Base-by-base conservation (phyloP, 2,888 invertebrate species). In the Galerucella nymphaeae region DNA sequence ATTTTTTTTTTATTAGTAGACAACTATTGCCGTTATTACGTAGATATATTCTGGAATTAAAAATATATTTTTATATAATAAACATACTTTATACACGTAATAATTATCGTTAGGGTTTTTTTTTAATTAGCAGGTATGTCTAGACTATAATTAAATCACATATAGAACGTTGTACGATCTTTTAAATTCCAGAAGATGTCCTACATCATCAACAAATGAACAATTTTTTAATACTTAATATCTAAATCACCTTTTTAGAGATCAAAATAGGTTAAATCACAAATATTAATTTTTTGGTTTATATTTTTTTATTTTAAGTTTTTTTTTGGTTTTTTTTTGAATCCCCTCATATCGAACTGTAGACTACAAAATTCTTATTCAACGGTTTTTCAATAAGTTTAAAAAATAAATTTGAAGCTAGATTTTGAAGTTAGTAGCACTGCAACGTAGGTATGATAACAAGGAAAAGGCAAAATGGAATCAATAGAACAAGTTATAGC, bases 261-360 rank as follows among this genome's bases (percentile, higher is more conserved):
- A 74, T 74, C 74, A 71, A 74, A 69, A 68, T 71, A 55, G 65
- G 67, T 59, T 58, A 30, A 70, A 71, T 71, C 67, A 73, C 64
- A 73, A 67, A 55, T 57, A 55, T 63, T 55, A 53, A 55, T 57
- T 57, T 64, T 57, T 69, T 45, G 30, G 53, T 45, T 67, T 30
- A 59, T 59, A 14, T 67, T 18, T 65, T n/a, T 30, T 41, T 65
- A 42, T 23, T 65, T 53, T 41, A 16, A 53, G 13, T 53, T 38
- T 65, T 65, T 45, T 63, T 20, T 63, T 48, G 45, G 61, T 61
- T 66, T 38, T 13, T 57, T n/a, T 66, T 30, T 30, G 30, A 45
- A 42, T 58, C 57, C 66, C 67, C 67, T 61, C 58, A 23, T 30
- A 66, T 53, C 38, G n/a, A 30, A 30, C 30, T 13, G 58, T 20